Percentiles rank a stretch among this genome's conserved stretches.
phyloP scores from a whole-genome alignment of 1,140 invertebrate species.

The Ylistrum balloti region DNA sequence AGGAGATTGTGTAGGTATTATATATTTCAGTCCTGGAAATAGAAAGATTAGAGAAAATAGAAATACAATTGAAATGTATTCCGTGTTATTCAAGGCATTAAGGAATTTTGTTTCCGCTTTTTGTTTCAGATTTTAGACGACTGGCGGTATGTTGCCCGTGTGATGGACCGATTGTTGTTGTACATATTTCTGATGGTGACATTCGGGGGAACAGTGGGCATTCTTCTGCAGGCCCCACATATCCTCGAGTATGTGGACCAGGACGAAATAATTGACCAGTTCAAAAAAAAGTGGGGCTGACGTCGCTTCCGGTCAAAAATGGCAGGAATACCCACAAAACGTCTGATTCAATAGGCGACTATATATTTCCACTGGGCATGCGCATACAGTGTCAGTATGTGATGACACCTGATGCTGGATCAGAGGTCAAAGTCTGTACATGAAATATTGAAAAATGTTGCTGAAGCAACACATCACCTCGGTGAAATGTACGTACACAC shows the following conservation, averaged over 20 bases:
- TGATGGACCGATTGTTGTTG: conserved; percentile 97
- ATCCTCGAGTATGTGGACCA: conserved; percentile 92
- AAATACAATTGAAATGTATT: too few species aligned
- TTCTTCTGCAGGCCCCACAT: conserved; percentile 99
- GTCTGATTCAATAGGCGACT: neutral
- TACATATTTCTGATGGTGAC: conserved; percentile 99
- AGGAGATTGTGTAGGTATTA: too few species aligned
- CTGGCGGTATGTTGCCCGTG: conserved; percentile 99
- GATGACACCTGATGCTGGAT: neutral
- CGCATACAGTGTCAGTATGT: neutral
- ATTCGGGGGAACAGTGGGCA: conserved; percentile 95
- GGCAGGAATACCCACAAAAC: neutral
- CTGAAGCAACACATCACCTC: neutral
- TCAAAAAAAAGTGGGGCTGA: conserved; percentile 54
- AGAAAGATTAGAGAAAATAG: too few species aligned
- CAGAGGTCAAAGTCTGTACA: neutral
- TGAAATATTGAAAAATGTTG: neutral
- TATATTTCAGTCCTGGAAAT: too few species aligned
- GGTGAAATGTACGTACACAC: neutral
- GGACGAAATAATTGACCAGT: conserved; percentile 73
- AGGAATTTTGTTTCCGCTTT: neutral
- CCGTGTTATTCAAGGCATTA: too few species aligned
- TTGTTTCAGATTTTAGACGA: conserved; percentile 85
- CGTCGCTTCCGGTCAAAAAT: neutral
- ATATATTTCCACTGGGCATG: neutral